phyloP scores from a whole-genome alignment of 2,113 vertebrate genomes.

The Psittacula cyanocephala region DNA sequence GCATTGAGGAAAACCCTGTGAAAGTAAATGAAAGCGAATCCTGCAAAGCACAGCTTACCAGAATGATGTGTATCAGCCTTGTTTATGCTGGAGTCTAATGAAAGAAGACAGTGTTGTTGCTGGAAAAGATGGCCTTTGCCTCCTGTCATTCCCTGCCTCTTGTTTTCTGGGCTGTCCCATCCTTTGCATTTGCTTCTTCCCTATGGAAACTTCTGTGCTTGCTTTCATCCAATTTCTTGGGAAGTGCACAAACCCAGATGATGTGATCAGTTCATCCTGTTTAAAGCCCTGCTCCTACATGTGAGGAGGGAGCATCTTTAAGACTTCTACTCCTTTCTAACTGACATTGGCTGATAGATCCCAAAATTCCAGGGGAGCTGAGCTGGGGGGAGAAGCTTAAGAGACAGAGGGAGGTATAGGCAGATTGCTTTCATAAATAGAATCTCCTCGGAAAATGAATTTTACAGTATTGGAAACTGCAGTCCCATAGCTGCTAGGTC shows the following conservation, averaged over 20 bases:
- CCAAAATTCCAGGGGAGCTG: background rate
- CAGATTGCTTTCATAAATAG: background rate
- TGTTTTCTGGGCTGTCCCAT: background rate
- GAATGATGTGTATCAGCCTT: background rate
- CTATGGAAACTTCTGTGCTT: background rate
- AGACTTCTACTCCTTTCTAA: background rate
- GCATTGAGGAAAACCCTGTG: background rate
- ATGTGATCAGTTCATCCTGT: background rate
- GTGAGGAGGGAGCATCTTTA: background rate
- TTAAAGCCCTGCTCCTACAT: background rate
- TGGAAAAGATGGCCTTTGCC: background rate
- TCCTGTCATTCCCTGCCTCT: background rate
- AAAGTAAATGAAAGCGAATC: background rate
- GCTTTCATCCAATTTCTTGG: background rate
- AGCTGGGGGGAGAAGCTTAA: background rate
- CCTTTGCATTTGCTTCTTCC: background rate
- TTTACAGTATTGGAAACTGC: background rate
- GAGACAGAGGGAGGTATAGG: background rate
- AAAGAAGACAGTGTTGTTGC: background rate
- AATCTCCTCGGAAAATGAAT: background rate
- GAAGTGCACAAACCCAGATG: background rate
- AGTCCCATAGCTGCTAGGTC: background rate
- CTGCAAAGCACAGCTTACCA: background rate
- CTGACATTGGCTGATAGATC: background rate
- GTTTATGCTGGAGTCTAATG: background rate